These are phyloP conservation scores for Dorcus parallelipipedus DNA, from an alignment of 2,888 invertebrate genomes.

Conservation along the genomic window DNA sequence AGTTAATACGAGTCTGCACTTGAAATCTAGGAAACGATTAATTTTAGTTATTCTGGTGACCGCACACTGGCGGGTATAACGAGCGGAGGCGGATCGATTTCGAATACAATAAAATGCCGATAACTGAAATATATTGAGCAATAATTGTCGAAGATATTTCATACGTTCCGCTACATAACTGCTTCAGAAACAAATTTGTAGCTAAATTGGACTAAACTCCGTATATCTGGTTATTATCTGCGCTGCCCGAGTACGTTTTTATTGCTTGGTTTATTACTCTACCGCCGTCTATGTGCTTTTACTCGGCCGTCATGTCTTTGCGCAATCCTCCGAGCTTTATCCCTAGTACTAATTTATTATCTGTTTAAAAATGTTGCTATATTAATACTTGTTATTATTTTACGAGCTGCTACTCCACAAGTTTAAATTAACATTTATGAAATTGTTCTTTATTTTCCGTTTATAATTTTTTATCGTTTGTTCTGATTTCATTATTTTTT, in stretches of 20 bases:
- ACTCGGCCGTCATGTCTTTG: constrained; percentile 1
- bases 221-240: constrained; percentile 23
- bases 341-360: neutral
- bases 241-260: constrained; percentile 20
- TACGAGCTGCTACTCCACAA: no score
- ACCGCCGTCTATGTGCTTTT: constrained; percentile 15
- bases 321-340: neutral
- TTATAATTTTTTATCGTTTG: no score
- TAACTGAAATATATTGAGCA: constrained; percentile 26
- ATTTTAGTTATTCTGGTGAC: neutral
- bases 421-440: no score
- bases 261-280: constrained; percentile 22
- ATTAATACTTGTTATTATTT: no score
- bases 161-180: constrained; percentile 20
- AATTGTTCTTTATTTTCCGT: no score
- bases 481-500: no score
- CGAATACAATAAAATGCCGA: constrained; percentile 23
- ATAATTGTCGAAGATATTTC: constrained; percentile 26
- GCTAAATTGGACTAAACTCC: constrained; percentile 26
- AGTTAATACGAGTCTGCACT: constrained; percentile 1
- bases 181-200: constrained; percentile 24
- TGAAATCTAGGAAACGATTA: neutral
- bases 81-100: neutral
- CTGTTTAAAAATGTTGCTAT: no score
- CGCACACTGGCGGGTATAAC: neutral